A percentile compares a stretch with the other conserved stretches of the same genome.
phyloP scores from a whole-genome alignment of 2,888 invertebrate species.

The Polyommatus icarus region DNA sequence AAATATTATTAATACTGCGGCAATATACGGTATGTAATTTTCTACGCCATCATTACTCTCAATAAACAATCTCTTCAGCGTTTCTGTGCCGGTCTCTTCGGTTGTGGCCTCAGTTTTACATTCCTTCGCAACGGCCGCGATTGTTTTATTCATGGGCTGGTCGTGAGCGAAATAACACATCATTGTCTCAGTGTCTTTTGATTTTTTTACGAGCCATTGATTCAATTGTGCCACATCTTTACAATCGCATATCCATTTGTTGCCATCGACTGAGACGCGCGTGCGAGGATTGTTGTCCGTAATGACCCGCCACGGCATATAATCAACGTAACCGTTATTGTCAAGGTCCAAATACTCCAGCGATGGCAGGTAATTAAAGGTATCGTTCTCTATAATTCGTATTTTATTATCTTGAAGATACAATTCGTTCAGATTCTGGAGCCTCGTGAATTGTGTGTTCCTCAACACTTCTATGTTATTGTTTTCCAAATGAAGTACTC shows the following conservation, averaged over 20 bases:
- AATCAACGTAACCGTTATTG: conserved; percentile 88
- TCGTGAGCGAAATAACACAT: conserved; percentile 82
- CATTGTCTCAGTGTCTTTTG: conserved; percentile 84
- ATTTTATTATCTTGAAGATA: conserved; percentile 89
- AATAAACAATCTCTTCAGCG: conserved; percentile 79
- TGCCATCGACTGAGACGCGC: conserved; percentile 86
- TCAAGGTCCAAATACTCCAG: conserved; percentile 87
- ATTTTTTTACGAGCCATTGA: conserved; percentile 85
- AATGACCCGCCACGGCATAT: conserved; percentile 86
- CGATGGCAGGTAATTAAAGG: conserved; percentile 86
- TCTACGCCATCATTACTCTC: conserved; percentile 84
- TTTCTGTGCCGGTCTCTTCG: conserved; percentile 81
- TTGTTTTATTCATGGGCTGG: conserved; percentile 74
- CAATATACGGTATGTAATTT: conserved; percentile 87
- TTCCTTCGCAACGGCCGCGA: conserved; percentile 70
- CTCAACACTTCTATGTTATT: conserved; percentile 86
- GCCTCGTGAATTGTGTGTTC: conserved; percentile 89
- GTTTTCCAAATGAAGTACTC: conserved; percentile 88
- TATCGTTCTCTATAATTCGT: conserved; percentile 85
- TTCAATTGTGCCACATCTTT: conserved; percentile 84
- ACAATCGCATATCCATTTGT: conserved; percentile 93
- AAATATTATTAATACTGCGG: conserved; percentile 85
- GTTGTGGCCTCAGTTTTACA: conserved; percentile 85
- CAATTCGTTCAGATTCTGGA: conserved; percentile 86
- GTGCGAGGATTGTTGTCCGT: conserved; percentile 84